Percentiles rank a stretch among this genome's conserved stretches.
These are phyloP conservation scores for Hyperopisus bebe DNA, from an alignment of 2,113 vertebrate species.

Conservation along the genomic window DNA sequence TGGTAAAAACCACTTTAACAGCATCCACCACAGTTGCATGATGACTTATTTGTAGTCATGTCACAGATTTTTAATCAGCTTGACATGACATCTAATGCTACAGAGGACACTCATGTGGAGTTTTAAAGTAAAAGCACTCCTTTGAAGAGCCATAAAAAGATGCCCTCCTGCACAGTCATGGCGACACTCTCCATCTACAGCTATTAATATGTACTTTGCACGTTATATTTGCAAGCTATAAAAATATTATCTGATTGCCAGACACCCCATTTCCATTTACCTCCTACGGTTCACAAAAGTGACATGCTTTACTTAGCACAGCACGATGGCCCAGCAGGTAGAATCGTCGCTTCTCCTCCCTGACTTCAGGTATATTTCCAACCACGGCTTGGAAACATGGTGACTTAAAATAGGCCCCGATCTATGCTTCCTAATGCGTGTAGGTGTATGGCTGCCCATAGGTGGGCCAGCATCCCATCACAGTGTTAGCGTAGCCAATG, in stretches of 20 bases:
- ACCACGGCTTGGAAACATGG: background rate
- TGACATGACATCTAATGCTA: background rate
- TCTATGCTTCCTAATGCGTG: background rate
- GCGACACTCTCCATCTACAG: background rate
- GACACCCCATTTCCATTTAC: background rate
- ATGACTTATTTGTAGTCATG: background rate
- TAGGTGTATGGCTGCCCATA: background rate
- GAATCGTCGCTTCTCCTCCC: background rate
- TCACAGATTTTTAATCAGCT: slow-evolving; percentile 6
- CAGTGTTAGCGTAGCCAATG: background rate
- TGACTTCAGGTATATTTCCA: background rate
- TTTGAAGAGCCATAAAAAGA: background rate
- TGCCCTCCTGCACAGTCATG: background rate
- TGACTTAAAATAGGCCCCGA: background rate
- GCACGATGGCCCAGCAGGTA: background rate
- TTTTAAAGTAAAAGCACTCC: background rate
- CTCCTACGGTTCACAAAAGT: background rate
- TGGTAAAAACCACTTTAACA: background rate
- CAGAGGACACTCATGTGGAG: background rate
- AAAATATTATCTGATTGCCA: slow-evolving; percentile 8
- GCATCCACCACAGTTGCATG: background rate
- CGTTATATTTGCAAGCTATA: background rate
- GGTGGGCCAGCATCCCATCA: background rate
- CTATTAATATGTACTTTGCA: background rate
- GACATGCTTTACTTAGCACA: slow-evolving; percentile 1